phyloP scores from a whole-genome alignment of 2,113 vertebrate genomes.

The Acinonyx jubatus region DNA sequence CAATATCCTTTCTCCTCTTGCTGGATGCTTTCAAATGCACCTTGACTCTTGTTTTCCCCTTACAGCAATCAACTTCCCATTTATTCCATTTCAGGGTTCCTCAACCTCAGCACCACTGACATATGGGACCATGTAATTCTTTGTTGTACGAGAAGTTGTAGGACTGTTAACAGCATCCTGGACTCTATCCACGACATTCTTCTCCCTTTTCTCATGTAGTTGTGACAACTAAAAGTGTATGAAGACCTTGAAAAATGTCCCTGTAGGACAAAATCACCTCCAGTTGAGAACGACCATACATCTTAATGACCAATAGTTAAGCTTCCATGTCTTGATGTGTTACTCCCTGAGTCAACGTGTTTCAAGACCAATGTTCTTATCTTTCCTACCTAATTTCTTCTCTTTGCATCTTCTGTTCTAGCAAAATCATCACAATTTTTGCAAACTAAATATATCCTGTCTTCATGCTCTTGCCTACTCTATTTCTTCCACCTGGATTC shows the following conservation, averaged over 20 bases:
- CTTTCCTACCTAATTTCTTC: neutral
- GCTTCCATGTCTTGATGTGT: neutral
- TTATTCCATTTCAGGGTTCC: neutral
- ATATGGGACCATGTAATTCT: neutral
- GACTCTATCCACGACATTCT: neutral
- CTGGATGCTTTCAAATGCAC: neutral
- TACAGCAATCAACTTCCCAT: neutral
- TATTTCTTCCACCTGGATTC: neutral
- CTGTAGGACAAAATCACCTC: neutral
- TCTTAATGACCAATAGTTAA: neutral
- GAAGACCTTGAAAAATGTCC: neutral
- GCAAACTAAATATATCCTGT: neutral
- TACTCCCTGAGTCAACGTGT: neutral
- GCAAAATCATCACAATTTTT: neutral
- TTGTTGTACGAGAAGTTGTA: neutral
- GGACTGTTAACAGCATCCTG: neutral
- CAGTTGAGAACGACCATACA: neutral
- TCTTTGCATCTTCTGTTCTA: neutral
- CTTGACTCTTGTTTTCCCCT: neutral
- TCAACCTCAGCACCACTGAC: neutral
- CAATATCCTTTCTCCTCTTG: neutral
- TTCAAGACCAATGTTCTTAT: neutral
- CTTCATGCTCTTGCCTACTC: neutral
- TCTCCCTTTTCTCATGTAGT: neutral
- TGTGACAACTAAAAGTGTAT: neutral